Base-by-base conservation (phyloP, 2,113 vertebrate species). In the Pao palembangensis region DNA sequence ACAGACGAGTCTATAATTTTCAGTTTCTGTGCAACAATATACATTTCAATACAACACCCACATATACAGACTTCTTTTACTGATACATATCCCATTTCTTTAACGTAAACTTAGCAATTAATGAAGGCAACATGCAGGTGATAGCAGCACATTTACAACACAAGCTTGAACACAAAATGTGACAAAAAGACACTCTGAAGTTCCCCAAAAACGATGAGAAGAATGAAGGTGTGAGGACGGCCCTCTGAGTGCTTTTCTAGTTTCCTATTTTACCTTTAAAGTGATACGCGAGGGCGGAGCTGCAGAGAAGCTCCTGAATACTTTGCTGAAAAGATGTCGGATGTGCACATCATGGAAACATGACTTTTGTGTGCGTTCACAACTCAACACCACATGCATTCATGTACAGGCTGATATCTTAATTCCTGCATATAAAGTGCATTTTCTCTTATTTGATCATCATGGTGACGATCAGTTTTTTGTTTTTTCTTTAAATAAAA, bases 61-160 rank as follows among this genome's bases (percentile, higher is more conserved):
- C 69, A 78, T 71, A 38, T 58, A 71, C 69, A 79, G 34, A 68
- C 73, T 46, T 71, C 47, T 73, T 58, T 28, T 58, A 62, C 53
- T 61, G 64, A 70, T 52, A 52, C 41, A 43, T 42, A 20, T 60
- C 56, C 46, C 19, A 10, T 56, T 11, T 59, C 50, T 71, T 64
- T 20, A 18, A 79, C 70, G 62, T 61, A 44, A 70, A 71, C 23
- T 31, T 0, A 71, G 62, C 42, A 14, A 63, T 64, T 59, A 78
- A 56, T 79, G 82, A 89, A 90, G 82, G 83, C 88, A 88, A 88
- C 89, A 89, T 90, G 86, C 87, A 89, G 69, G 72, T 69, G 71
- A 82, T 58, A 85, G 84, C 82, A 87, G 82, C 85, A 87, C 80
- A 75, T 73, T 75, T 50, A 80, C 66, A 77, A 82, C 64, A 67